Conservation (phyloP, 2,113 vertebrate genomes). For the Meles meles region DNA sequence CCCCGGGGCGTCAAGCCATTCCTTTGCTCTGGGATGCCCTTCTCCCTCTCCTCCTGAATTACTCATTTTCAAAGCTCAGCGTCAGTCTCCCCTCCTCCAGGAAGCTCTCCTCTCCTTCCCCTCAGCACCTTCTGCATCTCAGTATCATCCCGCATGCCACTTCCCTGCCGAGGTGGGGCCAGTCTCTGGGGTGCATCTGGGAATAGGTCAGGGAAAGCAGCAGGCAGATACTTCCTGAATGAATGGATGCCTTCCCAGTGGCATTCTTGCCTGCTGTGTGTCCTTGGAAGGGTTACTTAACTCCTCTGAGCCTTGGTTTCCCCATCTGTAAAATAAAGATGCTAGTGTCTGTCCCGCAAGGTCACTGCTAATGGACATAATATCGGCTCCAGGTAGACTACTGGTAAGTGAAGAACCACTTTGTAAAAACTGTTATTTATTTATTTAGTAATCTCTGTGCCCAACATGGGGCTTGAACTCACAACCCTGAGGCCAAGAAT, state of each 20-base stretch:
- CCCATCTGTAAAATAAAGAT: not conserved
- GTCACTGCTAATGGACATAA: too few species aligned
- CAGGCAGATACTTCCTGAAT: not conserved
- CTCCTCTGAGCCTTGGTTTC: not conserved
- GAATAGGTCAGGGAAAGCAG: not conserved
- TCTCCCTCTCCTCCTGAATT: not conserved
- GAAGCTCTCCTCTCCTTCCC: not conserved
- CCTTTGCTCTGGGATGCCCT: not conserved
- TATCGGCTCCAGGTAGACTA: not conserved
- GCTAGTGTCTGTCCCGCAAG: fast-evolving
- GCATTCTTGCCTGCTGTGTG: not conserved
- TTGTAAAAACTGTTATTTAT: not conserved
- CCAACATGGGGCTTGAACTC: not conserved
- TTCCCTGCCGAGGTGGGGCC: not conserved
- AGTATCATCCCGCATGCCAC: not conserved
- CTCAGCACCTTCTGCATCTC: not conserved
- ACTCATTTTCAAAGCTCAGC: not conserved
- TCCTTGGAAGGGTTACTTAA: not conserved
- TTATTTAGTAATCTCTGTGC: not conserved
- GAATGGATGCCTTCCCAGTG: not conserved
- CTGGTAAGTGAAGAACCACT: not conserved
- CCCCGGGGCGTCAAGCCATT: fast-evolving
- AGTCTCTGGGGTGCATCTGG: not conserved
- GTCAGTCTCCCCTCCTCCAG: not conserved
- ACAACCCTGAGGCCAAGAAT: not conserved